Conservation (phyloP, 2,888 invertebrate genomes). For the Yponomeuta sedellus region DNA sequence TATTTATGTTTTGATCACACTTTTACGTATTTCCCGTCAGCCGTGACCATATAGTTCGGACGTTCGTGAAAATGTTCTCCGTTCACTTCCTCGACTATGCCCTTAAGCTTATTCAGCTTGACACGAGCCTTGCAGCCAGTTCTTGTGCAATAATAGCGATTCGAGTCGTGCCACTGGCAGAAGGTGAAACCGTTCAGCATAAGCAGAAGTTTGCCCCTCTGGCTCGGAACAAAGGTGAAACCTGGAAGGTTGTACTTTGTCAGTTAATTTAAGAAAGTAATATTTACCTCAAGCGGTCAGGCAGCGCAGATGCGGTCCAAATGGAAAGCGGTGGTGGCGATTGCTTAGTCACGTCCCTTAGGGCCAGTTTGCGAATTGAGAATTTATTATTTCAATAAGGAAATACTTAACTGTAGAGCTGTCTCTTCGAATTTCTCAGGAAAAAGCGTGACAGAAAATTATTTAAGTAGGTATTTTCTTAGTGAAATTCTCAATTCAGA, state of each 20-base stretch:
- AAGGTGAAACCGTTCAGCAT: slow-evolving; percentile 7
- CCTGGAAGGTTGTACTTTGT: not conserved
- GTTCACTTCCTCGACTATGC: not conserved
- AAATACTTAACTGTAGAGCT: too few relatives aligned
- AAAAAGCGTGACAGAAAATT: too few relatives aligned
- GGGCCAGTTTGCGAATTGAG: too few relatives aligned
- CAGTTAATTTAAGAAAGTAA: not conserved
- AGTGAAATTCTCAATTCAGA: too few relatives aligned
- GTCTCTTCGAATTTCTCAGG: too few relatives aligned
- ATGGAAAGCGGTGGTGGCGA: not conserved
- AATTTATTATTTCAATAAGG: too few relatives aligned
- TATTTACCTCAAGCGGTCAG: too few relatives aligned
- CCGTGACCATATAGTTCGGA: slow-evolving; percentile 5
- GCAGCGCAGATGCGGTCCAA: not conserved
- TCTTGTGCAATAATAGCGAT: not conserved
- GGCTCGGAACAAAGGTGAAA: not conserved
- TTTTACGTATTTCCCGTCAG: not conserved
- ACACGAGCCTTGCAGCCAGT: not conserved
- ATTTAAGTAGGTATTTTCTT: too few relatives aligned
- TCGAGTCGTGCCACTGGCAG: not conserved
- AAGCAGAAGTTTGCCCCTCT: not conserved
- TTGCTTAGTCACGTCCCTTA: too few relatives aligned
- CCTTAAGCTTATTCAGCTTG: not conserved
- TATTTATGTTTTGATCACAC: too few relatives aligned
- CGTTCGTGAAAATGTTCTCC: not conserved